A percentile compares a stretch with the other conserved stretches of the same genome.
Conservation (phyloP, 2,888 invertebrate species). For the Branchipolynoe longqiensis region DNA sequence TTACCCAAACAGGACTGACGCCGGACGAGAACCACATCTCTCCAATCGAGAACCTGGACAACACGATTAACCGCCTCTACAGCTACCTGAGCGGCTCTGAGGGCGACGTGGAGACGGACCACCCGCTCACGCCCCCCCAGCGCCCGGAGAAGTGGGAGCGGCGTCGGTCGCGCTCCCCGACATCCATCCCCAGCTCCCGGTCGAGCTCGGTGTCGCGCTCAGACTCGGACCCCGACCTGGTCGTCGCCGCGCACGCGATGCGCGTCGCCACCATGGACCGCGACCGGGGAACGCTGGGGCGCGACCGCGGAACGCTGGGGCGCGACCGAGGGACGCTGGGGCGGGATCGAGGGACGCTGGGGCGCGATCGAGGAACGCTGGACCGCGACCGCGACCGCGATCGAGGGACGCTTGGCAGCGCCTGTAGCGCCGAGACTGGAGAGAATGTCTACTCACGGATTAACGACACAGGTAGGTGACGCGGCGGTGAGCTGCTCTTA, state of each 20-base stretch:
- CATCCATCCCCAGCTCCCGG: slow-evolving; percentile 60
- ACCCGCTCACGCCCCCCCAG: slow-evolving; percentile 54
- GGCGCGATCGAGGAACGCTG: background rate
- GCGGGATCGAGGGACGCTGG: background rate
- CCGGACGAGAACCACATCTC: slow-evolving; percentile 71
- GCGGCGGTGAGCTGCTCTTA: no score
- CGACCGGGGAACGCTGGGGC: background rate
- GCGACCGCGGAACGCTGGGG: background rate
- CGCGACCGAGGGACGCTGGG: background rate
- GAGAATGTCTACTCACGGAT: slow-evolving; percentile 67
- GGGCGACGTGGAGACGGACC: slow-evolving; percentile 74
- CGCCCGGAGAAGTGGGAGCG: slow-evolving; percentile 23
- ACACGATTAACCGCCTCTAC: slow-evolving; percentile 66
- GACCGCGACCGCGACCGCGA: no score
- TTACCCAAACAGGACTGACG: slow-evolving; percentile 71
- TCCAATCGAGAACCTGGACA: slow-evolving; percentile 66
- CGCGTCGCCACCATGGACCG: background rate
- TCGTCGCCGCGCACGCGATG: background rate
- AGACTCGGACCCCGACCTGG: slow-evolving; percentile 45
- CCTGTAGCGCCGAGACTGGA: slow-evolving; percentile 56
- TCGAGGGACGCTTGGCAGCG: slow-evolving; percentile 62
- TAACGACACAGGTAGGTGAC: slow-evolving; percentile 63
- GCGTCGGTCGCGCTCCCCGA: slow-evolving; percentile 53
- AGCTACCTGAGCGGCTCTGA: slow-evolving; percentile 78
- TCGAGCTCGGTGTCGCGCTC: slow-evolving; percentile 41